These are phyloP conservation scores for Rhagonycha fulva DNA, from an alignment of 2,888 invertebrate species.

Conservation along the genomic window DNA sequence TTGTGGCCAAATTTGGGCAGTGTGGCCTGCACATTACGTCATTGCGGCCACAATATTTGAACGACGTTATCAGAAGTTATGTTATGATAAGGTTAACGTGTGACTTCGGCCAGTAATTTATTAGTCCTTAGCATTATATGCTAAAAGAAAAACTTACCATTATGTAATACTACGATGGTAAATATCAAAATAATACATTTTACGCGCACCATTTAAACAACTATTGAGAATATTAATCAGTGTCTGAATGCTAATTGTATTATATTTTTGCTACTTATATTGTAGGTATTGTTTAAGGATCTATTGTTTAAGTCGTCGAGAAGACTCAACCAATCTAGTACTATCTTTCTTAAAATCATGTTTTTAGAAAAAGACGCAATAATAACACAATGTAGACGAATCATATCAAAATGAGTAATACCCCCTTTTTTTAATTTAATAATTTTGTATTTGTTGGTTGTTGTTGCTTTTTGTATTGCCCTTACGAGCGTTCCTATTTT, in stretches of 20 bases:
- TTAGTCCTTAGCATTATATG: too few species aligned
- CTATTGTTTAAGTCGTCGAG: neutral
- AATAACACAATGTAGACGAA: neutral
- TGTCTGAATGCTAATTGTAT: neutral
- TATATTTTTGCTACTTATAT: neutral
- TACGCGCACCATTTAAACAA: neutral
- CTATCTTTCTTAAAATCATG: too few species aligned
- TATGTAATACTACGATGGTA: neutral
- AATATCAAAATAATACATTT: neutral
- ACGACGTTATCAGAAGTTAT: too few species aligned
- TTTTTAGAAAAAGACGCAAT: neutral
- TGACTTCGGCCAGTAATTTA: too few species aligned
- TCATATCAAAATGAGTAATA: neutral
- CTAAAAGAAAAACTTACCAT: neutral
- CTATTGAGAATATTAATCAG: neutral
- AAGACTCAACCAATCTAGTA: neutral
- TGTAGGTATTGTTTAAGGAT: neutral
- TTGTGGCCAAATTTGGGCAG: too few species aligned
- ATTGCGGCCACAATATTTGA: too few species aligned
- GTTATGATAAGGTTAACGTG: too few species aligned
- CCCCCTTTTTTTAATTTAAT: too few species aligned
- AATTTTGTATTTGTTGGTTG: too few species aligned
- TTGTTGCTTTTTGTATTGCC: too few species aligned
- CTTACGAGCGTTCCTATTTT: too few species aligned
- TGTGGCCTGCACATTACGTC: too few species aligned